Percentiles rank a stretch among this genome's conserved stretches.
Evolutionary conservation across 1,140 invertebrate species (phyloP).

Genomic region (Ganaspis sp.): DNA sequence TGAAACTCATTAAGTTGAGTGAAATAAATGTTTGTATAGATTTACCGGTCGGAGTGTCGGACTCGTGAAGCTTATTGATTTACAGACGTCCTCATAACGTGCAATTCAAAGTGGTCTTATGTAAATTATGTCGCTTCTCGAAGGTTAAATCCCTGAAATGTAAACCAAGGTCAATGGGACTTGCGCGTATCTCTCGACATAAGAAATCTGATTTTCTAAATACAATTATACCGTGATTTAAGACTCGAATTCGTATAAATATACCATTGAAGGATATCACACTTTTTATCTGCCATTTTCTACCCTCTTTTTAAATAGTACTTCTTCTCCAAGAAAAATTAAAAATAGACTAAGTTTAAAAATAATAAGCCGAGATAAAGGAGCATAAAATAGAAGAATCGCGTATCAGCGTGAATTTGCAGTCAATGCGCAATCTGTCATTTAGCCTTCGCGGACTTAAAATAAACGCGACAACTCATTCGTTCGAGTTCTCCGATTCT

Average conservation of each 20-base stretch:
- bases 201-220: background rate
- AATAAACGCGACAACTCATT: constrained; percentile 68
- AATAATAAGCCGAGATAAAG: constrained; percentile 1
- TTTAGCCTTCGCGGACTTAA: constrained; percentile 68
- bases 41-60: background rate
- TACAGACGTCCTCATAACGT: background rate
- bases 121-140: constrained; percentile 11
- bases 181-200: background rate
- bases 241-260: background rate
- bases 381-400: constrained; percentile 35
- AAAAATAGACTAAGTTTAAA: background rate
- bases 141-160: constrained; percentile 26
- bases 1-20: no score
- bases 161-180: constrained; percentile 7
- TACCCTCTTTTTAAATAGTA: no score
- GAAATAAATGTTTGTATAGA: constrained; percentile 4
- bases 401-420: constrained; percentile 60
- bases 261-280: no score
- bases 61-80: constrained; percentile 13
- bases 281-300: no score
- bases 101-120: constrained; percentile 1
- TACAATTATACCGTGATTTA: no score
- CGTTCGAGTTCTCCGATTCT: constrained; percentile 30
- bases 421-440: constrained; percentile 47
- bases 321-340: no score